Evolutionary conservation across 2,113 vertebrate species (phyloP).

Genomic region (Hemiprocne comata): DNA sequence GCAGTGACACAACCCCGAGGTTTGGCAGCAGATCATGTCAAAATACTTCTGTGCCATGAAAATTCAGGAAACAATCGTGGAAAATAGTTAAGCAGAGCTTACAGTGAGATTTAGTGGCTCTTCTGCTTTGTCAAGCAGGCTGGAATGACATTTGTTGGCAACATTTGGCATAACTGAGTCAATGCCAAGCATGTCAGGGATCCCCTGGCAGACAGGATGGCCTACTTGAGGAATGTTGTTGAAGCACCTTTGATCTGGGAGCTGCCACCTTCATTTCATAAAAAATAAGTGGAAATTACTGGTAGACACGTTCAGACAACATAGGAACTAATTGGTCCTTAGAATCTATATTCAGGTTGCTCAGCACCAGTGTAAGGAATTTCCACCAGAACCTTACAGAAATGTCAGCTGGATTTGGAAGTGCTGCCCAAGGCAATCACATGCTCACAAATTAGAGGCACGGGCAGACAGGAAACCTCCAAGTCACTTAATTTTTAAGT

Average conservation of each 20-base stretch:
- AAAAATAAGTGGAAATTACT: not conserved
- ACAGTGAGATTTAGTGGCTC: not conserved
- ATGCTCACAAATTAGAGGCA: not conserved
- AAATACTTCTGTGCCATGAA: not conserved
- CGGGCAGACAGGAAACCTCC: not conserved
- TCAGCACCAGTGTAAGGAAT: not conserved
- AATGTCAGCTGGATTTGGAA: not conserved
- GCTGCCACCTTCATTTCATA: not conserved
- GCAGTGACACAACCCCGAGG: not conserved
- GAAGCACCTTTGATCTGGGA: not conserved
- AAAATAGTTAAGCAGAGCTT: not conserved
- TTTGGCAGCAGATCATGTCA: not conserved
- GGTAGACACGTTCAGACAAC: not conserved
- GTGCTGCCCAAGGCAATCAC: not conserved
- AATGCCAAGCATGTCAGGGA: slow-evolving; percentile 62
- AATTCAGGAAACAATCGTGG: not conserved
- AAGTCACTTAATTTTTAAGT: not conserved
- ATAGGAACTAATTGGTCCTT: not conserved
- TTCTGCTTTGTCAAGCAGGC: slow-evolving; percentile 47
- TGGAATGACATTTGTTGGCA: slow-evolving; percentile 61
- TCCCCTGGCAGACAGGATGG: slow-evolving; percentile 40
- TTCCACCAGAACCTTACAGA: not conserved
- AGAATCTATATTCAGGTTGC: not conserved
- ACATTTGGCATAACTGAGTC: slow-evolving; percentile 42
- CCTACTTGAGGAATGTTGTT: not conserved